Evolutionary conservation across 1,140 invertebrate species (phyloP), one percentile per base, ranked within the genome.

Genomic region (Drosophila arizonae): DNA sequence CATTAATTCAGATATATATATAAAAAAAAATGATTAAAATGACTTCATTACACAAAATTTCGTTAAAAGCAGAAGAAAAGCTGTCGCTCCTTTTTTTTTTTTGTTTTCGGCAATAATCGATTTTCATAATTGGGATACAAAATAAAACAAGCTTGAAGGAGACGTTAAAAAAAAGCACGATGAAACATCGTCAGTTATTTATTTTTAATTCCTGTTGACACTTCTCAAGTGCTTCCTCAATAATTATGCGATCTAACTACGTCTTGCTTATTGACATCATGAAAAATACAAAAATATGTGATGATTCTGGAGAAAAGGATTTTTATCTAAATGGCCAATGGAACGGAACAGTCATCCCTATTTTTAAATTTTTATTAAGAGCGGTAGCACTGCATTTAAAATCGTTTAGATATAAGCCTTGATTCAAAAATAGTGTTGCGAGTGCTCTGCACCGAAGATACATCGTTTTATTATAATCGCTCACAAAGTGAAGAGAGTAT

Each of bases 1-100:
- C 10, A 50, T 41, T 39, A 1, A 11, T 57, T 17, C 17, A 17
- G n/a, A n/a, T n/a, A n/a, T n/a, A n/a, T 24, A 43, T 10, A 10
- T 3, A 10, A 10, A 36, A 2, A 33, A 33, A 68, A 68, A 77
- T 72, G 54, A 67, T 55, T 43, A 80, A 76, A 86, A 85, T 85
- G 76, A 71, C 81, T 86, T 86, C 72, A 86, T 86, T 33, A 33
- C 17, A 33, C 5, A 28, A 0, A 28, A 28, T 28, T 24, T 24
- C 21, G 21, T 6, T 87, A 73, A 65, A 28, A 48, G 15, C 21
- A 50, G 10, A n/a, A 58, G 33, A 33, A 60, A 41, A 55, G 56
- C 61, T 61, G 41, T 36, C 41, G 21, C 43, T 46, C 28, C 28
- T 17, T 15, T 15, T 48, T 57, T 50, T 1, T 46, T 24, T 17